A percentile compares a stretch with the other conserved stretches of the same genome.
Evolutionary conservation across 2,113 vertebrate genomes (phyloP).

Genomic region (Hippocampus guttulatus): DNA sequence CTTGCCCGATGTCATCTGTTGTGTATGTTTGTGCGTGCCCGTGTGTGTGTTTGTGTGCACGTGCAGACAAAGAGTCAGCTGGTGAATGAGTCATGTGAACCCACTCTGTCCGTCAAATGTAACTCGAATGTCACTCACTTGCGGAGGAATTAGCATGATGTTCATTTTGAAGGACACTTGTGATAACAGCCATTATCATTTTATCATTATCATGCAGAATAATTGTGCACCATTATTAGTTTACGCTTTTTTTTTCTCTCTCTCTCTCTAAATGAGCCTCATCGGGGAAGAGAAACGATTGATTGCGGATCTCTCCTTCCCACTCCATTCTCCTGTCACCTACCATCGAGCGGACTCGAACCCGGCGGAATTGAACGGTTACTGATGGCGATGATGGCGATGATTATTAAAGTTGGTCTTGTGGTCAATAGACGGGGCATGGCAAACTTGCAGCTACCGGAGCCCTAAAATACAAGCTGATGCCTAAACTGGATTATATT

Average conservation of each 20-base stretch:
- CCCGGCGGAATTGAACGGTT: conserved; percentile 35
- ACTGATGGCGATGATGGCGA: conserved; percentile 53
- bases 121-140: conserved; percentile 43
- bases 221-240: conserved; percentile 62
- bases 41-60: conserved; percentile 14
- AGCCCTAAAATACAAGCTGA: neutral
- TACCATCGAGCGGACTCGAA: conserved; percentile 52
- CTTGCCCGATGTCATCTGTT: conserved; percentile 77
- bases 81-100: conserved; percentile 45
- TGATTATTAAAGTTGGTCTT: conserved; percentile 39
- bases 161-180: conserved; percentile 31
- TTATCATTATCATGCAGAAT: too few relatives aligned
- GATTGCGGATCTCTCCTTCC: conserved; percentile 48
- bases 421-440: conserved; percentile 34
- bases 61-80: conserved; percentile 51
- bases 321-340: conserved; percentile 47
- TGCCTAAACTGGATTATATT: neutral
- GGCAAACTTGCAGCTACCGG: conserved; percentile 11
- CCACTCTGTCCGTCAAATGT: conserved; percentile 52
- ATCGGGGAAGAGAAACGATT: conserved; percentile 50
- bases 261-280: conserved; percentile 48
- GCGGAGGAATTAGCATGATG: conserved; percentile 36
- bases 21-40: conserved; percentile 26
- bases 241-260: conserved; percentile 24
- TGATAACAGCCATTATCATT: conserved; percentile 1